These are phyloP conservation scores for Triplophysa bombifrons DNA, from an alignment of 2,797 vertebrate species.

Conservation along the genomic window DNA sequence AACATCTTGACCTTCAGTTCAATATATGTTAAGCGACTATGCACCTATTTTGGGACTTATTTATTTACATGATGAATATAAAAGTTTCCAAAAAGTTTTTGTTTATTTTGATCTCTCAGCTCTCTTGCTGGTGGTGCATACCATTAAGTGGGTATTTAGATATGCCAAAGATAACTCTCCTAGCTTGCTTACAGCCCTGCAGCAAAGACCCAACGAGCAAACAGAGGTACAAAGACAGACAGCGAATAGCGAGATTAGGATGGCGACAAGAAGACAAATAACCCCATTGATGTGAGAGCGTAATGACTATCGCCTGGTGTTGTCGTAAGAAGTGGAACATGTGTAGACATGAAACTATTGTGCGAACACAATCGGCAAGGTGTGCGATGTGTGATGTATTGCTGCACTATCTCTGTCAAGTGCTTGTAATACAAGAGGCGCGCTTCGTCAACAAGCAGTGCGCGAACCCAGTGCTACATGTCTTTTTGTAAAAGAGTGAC, in stretches of 20 bases:
- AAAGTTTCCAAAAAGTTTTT: background rate
- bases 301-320: constrained; percentile 58
- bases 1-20: background rate
- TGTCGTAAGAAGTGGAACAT: constrained; percentile 64
- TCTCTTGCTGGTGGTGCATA: constrained; percentile 6
- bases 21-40: background rate
- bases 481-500: background rate
- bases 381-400: constrained; percentile 52
- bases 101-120: background rate
- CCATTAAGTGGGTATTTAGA: constrained; percentile 12
- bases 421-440: constrained; percentile 43
- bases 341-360: constrained; percentile 67
- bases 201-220: constrained; percentile 48
- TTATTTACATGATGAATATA: background rate
- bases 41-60: constrained; percentile 1
- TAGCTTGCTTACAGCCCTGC: constrained; percentile 13
- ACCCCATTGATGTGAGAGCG: constrained; percentile 59
- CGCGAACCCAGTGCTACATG: constrained; percentile 17
- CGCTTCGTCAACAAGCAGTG: constrained; percentile 64
- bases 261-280: constrained; percentile 55
- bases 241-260: constrained; percentile 23
- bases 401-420: constrained; percentile 40
- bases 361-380: constrained; percentile 51
- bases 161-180: background rate
- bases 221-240: constrained; percentile 47